Base-by-base conservation (phyloP, 2,797 vertebrate genomes). In the Tamandua tetradactyla region DNA sequence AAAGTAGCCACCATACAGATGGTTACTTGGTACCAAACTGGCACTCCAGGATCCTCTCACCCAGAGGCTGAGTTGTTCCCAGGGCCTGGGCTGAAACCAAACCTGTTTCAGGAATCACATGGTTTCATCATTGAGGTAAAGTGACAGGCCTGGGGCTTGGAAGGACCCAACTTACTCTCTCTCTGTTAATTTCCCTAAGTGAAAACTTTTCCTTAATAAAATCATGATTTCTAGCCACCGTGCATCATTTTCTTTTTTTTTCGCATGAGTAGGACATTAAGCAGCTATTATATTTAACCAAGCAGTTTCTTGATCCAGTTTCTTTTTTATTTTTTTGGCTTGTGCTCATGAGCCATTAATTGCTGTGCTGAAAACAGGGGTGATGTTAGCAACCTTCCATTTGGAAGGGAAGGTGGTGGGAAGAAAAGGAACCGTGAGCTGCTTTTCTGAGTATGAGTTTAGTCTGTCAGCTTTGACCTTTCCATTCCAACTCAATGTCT, bases 391-490 rank as follows among this genome's bases (percentile, higher is more conserved):
- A 55, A 7, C 72, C 94, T 88, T 40, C 82, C 52, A 4, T 30
- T 52, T 3, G 47, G 84, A 35, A 71, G 62, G 72, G 32, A 61
- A 61, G 57, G 72, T 7, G 30, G 94, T 35, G 49, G 85, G 61
- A 68, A 78, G 42, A 25, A 68, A 47, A 66, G 57, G 59, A 59
- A 22, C 80, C 3, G 6, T 0, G 23, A 72, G 89, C 81, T 52
- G 93, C 68, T 87, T 84, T 89, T 75, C 94, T 22, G 83, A 72
- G 84, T 47, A 1, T 40, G 94, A 89, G 87, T 75, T 57, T 59
- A 35, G 69, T 35, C 94, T 91, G 95, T 90, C 94, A 95, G 96
- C 90, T 94, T 55, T 89, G 93, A 96, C 95, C 97, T 97, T 96
- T 94, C 95, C 74, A 10, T 90, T 81, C 72, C 66, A 8, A 18